Conservation (phyloP, 2,113 vertebrate species). For the Electrona antarctica region DNA sequence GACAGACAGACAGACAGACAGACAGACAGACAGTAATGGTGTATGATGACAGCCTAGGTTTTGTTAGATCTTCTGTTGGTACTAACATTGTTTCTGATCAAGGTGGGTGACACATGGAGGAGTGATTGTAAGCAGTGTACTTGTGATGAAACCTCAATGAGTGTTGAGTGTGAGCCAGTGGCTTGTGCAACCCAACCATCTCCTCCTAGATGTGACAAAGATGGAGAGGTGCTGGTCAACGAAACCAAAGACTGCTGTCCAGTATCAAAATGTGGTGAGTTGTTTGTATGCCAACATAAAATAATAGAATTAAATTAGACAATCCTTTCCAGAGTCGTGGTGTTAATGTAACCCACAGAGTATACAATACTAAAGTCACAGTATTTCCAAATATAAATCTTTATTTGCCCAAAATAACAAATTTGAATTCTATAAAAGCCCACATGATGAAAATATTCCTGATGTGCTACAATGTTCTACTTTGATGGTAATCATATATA, state of each 20-base stretch:
- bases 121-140: conserved; percentile 80
- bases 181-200: conserved; percentile 55
- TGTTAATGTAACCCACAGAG: too few species aligned
- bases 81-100: conserved; percentile 27
- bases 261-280: conserved; percentile 80
- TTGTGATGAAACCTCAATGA: conserved; percentile 72
- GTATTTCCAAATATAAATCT: too few species aligned
- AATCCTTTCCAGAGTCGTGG: too few species aligned
- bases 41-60: too few species aligned
- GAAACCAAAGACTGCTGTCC: conserved; percentile 76
- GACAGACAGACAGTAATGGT: too few species aligned
- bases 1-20: not conserved
- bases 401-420: too few species aligned
- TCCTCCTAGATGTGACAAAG: conserved; percentile 48
- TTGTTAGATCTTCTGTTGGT: not conserved
- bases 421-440: not conserved
- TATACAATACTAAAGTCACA: too few species aligned
- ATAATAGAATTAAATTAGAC: too few species aligned
- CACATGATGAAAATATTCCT: not conserved
- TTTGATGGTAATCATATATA: too few species aligned
- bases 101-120: conserved; percentile 84
- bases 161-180: conserved; percentile 62
- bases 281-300: too few species aligned
- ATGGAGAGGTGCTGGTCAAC: conserved; percentile 69
- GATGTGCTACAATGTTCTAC: too few species aligned